Conservation (phyloP, 37 sponge, comb jelly and placozoan species). For the Theonella swinhoei region DNA sequence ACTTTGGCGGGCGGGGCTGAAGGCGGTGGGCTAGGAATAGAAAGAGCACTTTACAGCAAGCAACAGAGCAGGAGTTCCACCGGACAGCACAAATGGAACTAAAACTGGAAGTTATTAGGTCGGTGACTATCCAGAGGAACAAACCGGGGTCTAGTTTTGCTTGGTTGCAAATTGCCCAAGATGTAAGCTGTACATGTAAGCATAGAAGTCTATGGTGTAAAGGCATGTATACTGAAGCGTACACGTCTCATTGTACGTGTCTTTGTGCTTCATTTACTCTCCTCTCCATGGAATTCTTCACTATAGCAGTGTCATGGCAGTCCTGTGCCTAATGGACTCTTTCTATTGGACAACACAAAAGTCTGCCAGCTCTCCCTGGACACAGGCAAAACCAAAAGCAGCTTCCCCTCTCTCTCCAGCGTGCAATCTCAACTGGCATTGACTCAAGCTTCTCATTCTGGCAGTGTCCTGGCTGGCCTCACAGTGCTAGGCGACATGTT, state of each 20-base stretch:
- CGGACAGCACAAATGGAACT: no score
- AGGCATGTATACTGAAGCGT: not conserved
- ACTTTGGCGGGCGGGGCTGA: not conserved
- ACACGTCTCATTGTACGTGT: not conserved
- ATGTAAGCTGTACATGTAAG: no score
- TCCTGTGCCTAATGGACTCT: not conserved
- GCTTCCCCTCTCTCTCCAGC: conserved; percentile 24
- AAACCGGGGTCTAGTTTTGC: conserved; percentile 59
- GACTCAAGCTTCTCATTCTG: conserved; percentile 27
- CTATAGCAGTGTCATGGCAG: not conserved
- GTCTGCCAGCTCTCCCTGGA: conserved; percentile 51
- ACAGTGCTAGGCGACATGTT: conserved; percentile 29
- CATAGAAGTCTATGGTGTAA: not conserved
- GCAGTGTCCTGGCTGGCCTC: conserved; percentile 35
- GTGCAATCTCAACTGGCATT: conserved; percentile 11
- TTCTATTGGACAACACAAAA: conserved; percentile 32
- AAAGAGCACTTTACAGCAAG: no score
- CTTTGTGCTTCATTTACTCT: not conserved
- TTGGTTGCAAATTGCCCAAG: conserved; percentile 52
- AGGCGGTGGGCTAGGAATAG: not conserved
- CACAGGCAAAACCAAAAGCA: conserved; percentile 49
- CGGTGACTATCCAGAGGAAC: conserved; percentile 45
- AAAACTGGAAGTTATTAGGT: conserved; percentile 30
- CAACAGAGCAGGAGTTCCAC: no score
- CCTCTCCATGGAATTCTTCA: not conserved